Percentiles rank a stretch among this genome's conserved stretches.
Evolutionary conservation across 2,888 invertebrate genomes (phyloP).

Genomic region (Microdon myrmicae): DNA sequence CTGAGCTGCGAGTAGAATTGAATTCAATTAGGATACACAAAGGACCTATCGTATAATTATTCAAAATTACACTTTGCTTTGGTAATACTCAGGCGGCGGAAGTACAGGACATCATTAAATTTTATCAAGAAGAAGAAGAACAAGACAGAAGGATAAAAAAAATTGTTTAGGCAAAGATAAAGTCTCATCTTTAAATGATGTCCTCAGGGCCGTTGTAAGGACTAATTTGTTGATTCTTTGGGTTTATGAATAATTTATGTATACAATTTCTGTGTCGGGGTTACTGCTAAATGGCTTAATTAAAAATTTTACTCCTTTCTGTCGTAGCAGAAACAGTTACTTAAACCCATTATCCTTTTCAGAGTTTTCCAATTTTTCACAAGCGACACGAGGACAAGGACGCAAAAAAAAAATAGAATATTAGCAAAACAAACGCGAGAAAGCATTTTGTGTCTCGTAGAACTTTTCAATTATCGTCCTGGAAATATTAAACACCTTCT

Average conservation of each 20-base stretch:
- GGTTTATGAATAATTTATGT: slow-evolving; percentile 51
- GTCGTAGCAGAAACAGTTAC: slow-evolving; percentile 20
- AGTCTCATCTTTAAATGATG: slow-evolving; percentile 25
- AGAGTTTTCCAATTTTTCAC: slow-evolving; percentile 35
- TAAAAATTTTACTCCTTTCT: slow-evolving; percentile 50
- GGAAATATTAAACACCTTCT: slow-evolving; percentile 35
- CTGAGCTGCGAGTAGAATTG: background rate
- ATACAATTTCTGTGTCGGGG: slow-evolving; percentile 23
- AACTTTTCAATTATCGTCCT: slow-evolving; percentile 52
- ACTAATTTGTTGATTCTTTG: slow-evolving; percentile 50
- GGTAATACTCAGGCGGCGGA: slow-evolving; percentile 2
- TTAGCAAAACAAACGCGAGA: slow-evolving; percentile 7
- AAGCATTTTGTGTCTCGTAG: slow-evolving; percentile 27
- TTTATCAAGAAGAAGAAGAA: slow-evolving; percentile 20
- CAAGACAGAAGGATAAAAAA: slow-evolving; percentile 10
- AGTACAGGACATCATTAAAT: slow-evolving; percentile 46
- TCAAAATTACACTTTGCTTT: slow-evolving; percentile 41
- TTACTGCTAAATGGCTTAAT: slow-evolving; percentile 47
- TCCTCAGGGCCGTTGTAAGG: slow-evolving; percentile 45
- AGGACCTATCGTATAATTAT: slow-evolving; percentile 48
- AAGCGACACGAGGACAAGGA: too few relatives aligned
- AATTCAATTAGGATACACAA: slow-evolving; percentile 42
- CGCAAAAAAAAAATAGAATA: background rate
- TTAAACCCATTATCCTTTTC: slow-evolving; percentile 51
- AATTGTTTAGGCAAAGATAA: too few relatives aligned